Percentiles rank a stretch among this genome's conserved stretches.
phyloP scores from a whole-genome alignment of 1,140 invertebrate species.

The Cherax destructor region DNA sequence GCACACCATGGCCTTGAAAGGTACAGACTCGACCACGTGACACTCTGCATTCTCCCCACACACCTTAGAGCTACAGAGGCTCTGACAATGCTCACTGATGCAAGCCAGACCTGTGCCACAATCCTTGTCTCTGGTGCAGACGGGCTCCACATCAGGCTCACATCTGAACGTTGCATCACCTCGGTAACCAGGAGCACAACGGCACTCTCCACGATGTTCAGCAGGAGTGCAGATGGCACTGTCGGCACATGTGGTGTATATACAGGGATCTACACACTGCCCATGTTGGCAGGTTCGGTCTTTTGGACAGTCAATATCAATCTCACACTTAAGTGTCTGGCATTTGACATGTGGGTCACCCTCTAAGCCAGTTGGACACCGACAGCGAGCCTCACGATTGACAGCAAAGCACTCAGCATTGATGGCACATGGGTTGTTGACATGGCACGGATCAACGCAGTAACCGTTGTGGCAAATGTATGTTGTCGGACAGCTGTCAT shows the following conservation, averaged over 20 bases:
- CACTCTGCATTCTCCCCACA: conserved; percentile 76
- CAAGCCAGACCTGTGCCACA: conserved; percentile 74
- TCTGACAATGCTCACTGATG: conserved; percentile 72
- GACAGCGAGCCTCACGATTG: conserved; percentile 85
- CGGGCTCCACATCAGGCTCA: conserved; percentile 76
- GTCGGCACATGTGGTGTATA: conserved; percentile 75
- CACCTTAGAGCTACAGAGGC: conserved; percentile 72
- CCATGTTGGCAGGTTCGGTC: conserved; percentile 73
- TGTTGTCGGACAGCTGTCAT: conserved; percentile 72
- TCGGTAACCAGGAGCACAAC: conserved; percentile 73
- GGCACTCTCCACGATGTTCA: conserved; percentile 72
- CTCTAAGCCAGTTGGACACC: conserved; percentile 85
- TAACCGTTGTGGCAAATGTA: conserved; percentile 63
- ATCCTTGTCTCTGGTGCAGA: conserved; percentile 74
- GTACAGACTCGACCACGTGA: conserved; percentile 86
- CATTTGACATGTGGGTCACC: conserved; percentile 78
- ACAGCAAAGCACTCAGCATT: conserved; percentile 87
- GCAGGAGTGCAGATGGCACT: conserved; percentile 73
- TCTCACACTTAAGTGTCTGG: conserved; percentile 73
- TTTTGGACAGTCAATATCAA: conserved; percentile 74
- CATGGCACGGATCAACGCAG: conserved; percentile 69
- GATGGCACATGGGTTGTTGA: conserved; percentile 82
- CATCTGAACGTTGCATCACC: conserved; percentile 82
- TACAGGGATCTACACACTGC: conserved; percentile 74
- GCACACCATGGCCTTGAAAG: conserved; percentile 91